phyloP scores from a whole-genome alignment of 2,113 vertebrate species.

The Lonchura striata region DNA sequence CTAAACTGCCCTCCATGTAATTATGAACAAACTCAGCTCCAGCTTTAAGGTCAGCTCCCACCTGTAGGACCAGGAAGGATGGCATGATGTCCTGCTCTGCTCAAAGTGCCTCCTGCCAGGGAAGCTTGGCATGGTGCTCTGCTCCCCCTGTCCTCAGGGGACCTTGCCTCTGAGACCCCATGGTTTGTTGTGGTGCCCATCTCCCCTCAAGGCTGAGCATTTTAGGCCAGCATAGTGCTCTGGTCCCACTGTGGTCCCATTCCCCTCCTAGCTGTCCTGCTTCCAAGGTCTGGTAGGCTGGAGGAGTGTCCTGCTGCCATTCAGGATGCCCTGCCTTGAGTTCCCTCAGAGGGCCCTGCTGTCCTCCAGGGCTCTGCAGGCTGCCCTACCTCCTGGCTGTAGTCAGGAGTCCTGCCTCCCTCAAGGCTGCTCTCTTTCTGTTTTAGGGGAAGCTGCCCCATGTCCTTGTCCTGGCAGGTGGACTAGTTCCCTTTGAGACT shows the following conservation, averaged over 20 bases:
- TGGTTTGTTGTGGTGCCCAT: too few species aligned
- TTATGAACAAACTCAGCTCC: background rate
- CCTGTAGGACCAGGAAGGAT: background rate
- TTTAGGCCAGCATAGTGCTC: background rate
- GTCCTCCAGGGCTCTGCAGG: background rate
- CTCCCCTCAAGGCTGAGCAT: background rate
- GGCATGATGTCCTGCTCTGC: accelerated
- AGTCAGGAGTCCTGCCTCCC: background rate
- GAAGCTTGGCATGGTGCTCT: too few species aligned
- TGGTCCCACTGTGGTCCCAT: too few species aligned
- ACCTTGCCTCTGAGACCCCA: background rate
- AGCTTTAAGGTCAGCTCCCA: accelerated
- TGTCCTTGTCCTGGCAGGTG: background rate
- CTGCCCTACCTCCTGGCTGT: background rate
- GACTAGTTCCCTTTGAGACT: background rate
- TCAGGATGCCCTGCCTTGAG: background rate
- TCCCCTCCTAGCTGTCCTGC: background rate
- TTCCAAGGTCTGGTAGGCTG: too few species aligned
- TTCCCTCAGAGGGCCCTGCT: background rate
- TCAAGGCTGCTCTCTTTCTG: background rate
- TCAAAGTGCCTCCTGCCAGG: background rate
- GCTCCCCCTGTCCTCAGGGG: background rate
- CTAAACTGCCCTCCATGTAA: background rate
- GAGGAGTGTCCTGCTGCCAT: background rate
- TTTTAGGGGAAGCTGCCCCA: background rate